A percentile compares a stretch with the other conserved stretches of the same genome.
These are phyloP conservation scores for Megastigmus dorsalis DNA, from an alignment of 2,888 invertebrate species.

Conservation along the genomic window DNA sequence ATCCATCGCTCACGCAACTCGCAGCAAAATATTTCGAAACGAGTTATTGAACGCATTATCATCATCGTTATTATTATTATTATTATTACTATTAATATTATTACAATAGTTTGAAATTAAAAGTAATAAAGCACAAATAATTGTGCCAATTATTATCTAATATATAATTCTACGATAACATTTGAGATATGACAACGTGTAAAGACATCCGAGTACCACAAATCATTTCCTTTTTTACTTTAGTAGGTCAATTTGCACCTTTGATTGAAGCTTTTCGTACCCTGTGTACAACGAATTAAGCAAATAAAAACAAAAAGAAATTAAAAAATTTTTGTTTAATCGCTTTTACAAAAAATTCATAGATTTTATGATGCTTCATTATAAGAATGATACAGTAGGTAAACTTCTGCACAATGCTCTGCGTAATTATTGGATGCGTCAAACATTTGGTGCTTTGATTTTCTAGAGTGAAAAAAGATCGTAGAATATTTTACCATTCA, in stretches of 20 bases:
- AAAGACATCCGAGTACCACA: conserved; percentile 39
- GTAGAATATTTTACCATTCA: conserved; percentile 11
- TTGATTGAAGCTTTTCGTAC: conserved; percentile 45
- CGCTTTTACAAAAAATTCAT: no score
- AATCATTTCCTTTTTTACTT: conserved; percentile 4
- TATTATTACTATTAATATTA: conserved; percentile 38
- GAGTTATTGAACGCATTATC: conserved; percentile 36
- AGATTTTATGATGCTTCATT: no score
- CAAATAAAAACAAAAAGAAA: conserved; percentile 12
- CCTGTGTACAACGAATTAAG: conserved; percentile 6
- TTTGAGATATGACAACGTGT: conserved; percentile 38
- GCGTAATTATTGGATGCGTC: conserved; percentile 1
- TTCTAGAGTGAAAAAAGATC: background rate
- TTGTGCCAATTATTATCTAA: conserved; percentile 40
- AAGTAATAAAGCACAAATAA: conserved; percentile 44
- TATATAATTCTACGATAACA: conserved; percentile 42
- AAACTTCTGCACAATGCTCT: background rate
- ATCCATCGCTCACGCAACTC: conserved; percentile 9
- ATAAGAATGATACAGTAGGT: conserved; percentile 25
- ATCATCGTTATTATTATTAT: conserved; percentile 21
- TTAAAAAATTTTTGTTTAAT: background rate
- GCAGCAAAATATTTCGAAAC: conserved; percentile 37
- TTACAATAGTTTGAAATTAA: conserved; percentile 43
- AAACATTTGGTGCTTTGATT: background rate
- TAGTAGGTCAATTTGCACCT: conserved; percentile 37